A percentile compares a stretch with the other conserved stretches of the same genome.
These are phyloP conservation scores for Chrysolina oricalcia DNA, from an alignment of 2,888 invertebrate genomes.

Conservation along the genomic window DNA sequence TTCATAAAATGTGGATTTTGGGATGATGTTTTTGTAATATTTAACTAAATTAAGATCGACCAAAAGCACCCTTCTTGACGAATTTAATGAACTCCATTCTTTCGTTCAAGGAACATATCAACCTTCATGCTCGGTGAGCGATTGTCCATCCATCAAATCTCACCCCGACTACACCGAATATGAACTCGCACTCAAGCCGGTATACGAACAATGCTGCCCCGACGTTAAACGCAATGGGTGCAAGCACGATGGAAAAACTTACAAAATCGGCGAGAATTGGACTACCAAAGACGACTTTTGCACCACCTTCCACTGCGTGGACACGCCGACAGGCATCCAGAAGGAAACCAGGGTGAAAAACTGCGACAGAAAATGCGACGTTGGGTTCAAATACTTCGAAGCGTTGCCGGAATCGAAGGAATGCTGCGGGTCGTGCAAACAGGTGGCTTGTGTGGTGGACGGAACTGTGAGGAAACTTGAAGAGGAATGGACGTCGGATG, in stretches of 20 bases:
- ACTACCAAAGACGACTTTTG: slow-evolving; percentile 73
- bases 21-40: too few relatives aligned
- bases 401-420: slow-evolving; percentile 61
- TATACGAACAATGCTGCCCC: slow-evolving; percentile 80
- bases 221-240: slow-evolving; percentile 76
- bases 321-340: slow-evolving; percentile 72
- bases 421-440: slow-evolving; percentile 81
- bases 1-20: too few relatives aligned
- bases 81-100: not conserved
- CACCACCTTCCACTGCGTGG: slow-evolving; percentile 74
- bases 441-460: slow-evolving; percentile 74
- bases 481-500: slow-evolving; percentile 76
- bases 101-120: slow-evolving; percentile 62
- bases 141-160: slow-evolving; percentile 73
- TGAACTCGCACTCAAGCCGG: slow-evolving; percentile 73
- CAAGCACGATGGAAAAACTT: slow-evolving; percentile 68
- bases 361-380: slow-evolving; percentile 73
- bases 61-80: too few relatives aligned
- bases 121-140: slow-evolving; percentile 72
- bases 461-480: slow-evolving; percentile 73
- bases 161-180: slow-evolving; percentile 74
- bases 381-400: slow-evolving; percentile 73
- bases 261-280: slow-evolving; percentile 77
- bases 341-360: slow-evolving; percentile 73
- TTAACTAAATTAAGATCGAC: too few relatives aligned